These are phyloP conservation scores for Myotis brandtii DNA, from an alignment of 2,113 vertebrate species.

Conservation along the genomic window DNA sequence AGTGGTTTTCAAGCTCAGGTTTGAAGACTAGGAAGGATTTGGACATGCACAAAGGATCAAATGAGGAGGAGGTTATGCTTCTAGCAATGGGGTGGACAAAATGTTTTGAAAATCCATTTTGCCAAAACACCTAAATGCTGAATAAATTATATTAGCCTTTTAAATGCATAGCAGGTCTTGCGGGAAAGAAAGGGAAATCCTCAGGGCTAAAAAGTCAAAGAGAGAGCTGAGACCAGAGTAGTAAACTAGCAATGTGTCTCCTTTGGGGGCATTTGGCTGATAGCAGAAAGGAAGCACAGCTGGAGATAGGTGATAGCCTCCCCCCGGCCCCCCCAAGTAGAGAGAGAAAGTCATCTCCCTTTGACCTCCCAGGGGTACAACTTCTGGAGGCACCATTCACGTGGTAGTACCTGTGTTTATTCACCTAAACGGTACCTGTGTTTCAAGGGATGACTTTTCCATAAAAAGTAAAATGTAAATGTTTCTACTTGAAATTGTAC, in stretches of 20 bases:
- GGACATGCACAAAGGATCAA: not conserved
- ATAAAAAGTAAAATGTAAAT: not conserved
- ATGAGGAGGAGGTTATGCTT: not conserved
- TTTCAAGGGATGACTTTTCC: conserved; percentile 1
- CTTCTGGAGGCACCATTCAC: not conserved
- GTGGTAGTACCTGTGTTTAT: not conserved
- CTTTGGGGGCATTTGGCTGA: not conserved
- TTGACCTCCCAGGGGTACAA: not conserved
- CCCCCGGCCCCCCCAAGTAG: not conserved
- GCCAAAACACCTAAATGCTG: not conserved
- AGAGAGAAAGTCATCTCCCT: not conserved
- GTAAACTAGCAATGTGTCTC: not conserved
- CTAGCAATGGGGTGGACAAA: not conserved
- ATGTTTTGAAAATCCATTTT: conserved; percentile 32
- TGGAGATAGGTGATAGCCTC: not conserved
- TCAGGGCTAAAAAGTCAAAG: not conserved
- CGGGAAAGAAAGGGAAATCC: conserved; percentile 1
- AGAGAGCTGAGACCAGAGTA: not conserved
- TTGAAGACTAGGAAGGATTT: conserved; percentile 42
- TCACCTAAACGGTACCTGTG: not conserved
- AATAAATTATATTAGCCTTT: not conserved
- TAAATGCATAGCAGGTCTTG: not conserved
- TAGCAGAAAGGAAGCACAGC: not conserved
- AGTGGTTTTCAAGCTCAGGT: not conserved
- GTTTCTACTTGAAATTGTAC: not conserved